phyloP scores from a whole-genome alignment of 2,888 invertebrate genomes.

The Elaeidobius kamerunicus region DNA sequence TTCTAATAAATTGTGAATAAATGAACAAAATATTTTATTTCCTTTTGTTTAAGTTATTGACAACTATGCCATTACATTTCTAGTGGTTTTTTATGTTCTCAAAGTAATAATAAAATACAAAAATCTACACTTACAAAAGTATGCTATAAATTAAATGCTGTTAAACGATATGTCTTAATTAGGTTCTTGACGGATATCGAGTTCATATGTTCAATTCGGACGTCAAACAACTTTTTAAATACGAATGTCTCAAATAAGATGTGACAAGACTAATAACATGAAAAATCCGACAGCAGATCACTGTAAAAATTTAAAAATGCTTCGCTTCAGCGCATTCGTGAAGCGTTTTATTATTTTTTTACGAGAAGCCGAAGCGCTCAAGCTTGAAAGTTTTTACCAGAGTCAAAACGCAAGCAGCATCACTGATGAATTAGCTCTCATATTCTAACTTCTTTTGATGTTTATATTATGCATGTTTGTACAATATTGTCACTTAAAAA shows the following conservation, averaged over 20 bases:
- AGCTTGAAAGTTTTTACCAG: slow-evolving; percentile 20
- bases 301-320: slow-evolving; percentile 23
- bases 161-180: not conserved
- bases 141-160: not conserved
- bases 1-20: too few relatives aligned
- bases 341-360: slow-evolving; percentile 21
- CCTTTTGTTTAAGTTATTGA: too few relatives aligned
- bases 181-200: slow-evolving; percentile 1
- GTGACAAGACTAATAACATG: slow-evolving; percentile 14
- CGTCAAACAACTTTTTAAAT: slow-evolving; percentile 20
- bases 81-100: too few relatives aligned
- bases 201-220: slow-evolving; percentile 13
- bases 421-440: slow-evolving; percentile 25
- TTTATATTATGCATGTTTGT: slow-evolving; percentile 17
- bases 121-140: too few relatives aligned
- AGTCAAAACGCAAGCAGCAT: slow-evolving; percentile 16
- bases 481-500: slow-evolving; percentile 18
- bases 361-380: slow-evolving; percentile 13
- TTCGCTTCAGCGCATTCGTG: slow-evolving; percentile 9
- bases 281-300: slow-evolving; percentile 21
- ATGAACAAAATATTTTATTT: too few relatives aligned
- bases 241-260: slow-evolving; percentile 17
- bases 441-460: slow-evolving; percentile 25
- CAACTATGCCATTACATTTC: too few relatives aligned
- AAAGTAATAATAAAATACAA: too few relatives aligned